Evolutionary conservation across 2,888 invertebrate genomes (phyloP).

Genomic region (Volucella inanis): DNA sequence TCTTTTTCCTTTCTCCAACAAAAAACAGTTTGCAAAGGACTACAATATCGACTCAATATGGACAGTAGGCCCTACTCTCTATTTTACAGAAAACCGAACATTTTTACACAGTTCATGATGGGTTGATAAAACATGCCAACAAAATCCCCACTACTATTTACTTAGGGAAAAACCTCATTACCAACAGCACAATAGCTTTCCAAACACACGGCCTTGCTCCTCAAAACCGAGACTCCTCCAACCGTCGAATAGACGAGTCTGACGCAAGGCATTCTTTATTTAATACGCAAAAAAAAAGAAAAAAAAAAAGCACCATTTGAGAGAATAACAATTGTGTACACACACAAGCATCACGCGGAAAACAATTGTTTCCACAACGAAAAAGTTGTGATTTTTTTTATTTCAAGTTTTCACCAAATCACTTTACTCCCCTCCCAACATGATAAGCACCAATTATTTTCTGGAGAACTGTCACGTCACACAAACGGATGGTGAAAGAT

Average conservation of each 20-base stretch:
- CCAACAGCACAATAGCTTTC: not conserved
- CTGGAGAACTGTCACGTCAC: conserved; percentile 64
- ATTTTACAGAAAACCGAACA: too few species aligned
- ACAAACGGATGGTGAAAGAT: conserved; percentile 30
- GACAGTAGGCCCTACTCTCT: too few species aligned
- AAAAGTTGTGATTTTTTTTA: not conserved
- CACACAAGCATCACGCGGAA: conserved; percentile 22
- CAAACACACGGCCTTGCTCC: not conserved
- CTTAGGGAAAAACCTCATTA: conserved; percentile 5
- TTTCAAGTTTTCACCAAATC: conserved; percentile 43
- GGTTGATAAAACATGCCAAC: not conserved
- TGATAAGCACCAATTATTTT: conserved; percentile 7
- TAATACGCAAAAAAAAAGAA: conserved; percentile 47
- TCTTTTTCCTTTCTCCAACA: not conserved
- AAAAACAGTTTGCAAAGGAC: not conserved
- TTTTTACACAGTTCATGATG: too few species aligned
- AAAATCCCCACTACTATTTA: not conserved
- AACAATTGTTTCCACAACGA: conserved; percentile 33
- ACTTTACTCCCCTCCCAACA: conserved; percentile 17
- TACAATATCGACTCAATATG: not conserved
- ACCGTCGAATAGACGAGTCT: conserved; percentile 4
- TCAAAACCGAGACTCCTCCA: conserved; percentile 19
- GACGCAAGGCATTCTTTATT: conserved; percentile 47
- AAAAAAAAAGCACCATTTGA: not conserved
- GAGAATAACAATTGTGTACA: conserved; percentile 17